These are phyloP conservation scores for Agrypnia vestita DNA, from an alignment of 1,140 invertebrate species.

Conservation along the genomic window DNA sequence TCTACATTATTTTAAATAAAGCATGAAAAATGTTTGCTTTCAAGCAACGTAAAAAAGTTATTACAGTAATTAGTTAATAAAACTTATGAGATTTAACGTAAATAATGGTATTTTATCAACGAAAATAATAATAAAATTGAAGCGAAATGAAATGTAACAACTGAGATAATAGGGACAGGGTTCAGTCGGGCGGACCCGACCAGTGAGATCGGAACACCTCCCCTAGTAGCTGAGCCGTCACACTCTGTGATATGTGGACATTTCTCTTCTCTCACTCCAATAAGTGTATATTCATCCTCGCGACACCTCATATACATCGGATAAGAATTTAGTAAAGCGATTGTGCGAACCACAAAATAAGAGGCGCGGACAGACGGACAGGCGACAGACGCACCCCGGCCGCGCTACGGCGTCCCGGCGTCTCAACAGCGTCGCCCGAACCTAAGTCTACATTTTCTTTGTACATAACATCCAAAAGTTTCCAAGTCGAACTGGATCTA, in stretches of 20 bases:
- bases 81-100: conserved; percentile 35
- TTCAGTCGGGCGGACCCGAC: conserved; percentile 22
- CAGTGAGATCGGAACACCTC: conserved; percentile 58
- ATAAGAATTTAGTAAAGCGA: conserved; percentile 54
- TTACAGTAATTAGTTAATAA: conserved; percentile 41
- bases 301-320: neutral
- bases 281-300: conserved; percentile 30
- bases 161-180: conserved; percentile 11
- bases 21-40: conserved; percentile 39
- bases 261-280: conserved; percentile 44
- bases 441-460: conserved; percentile 65
- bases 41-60: conserved; percentile 39
- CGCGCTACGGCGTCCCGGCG: neutral
- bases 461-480: conserved; percentile 73
- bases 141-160: conserved; percentile 8
- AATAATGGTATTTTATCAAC: conserved; percentile 36
- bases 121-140: neutral
- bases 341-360: conserved; percentile 48
- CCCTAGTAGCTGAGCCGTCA: conserved; percentile 8
- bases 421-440: conserved; percentile 29
- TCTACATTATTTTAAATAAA: conserved; percentile 48
- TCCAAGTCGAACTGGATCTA: conserved; percentile 73
- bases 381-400: neutral
- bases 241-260: conserved; percentile 55
- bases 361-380: neutral